Evolutionary conservation across 1,140 invertebrate genomes (phyloP), one percentile per base, ranked within the genome.

Genomic region (Potamilus streckersoni): DNA sequence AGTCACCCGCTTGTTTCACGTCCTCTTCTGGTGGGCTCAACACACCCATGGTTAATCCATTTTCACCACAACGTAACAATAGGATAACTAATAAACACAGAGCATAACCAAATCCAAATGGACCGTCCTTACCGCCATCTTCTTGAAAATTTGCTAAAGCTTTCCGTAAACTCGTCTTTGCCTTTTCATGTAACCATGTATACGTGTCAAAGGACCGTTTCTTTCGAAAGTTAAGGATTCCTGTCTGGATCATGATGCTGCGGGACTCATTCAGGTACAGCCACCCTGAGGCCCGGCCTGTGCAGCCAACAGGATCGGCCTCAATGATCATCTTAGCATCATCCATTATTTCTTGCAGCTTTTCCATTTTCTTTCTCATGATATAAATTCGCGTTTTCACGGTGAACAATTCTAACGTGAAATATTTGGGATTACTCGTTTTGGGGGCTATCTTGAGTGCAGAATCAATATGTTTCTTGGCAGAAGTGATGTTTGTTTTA

Each of bases 121-220:
- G 80, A 20, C 78, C 78, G 60, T 82, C 80, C 38, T 82, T 82
- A 12, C 80, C 80, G n/a, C 76, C 78, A 73, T 82, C 80, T 61
- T 62, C 38, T 74, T 82, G 66, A 60, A 82, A 82, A 69, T 78
- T 73, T 8, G 17, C 58, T 57, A 82, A 69, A 19, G 78, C 62
- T 56, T 68, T 56, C 58, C 69, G 70, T n/a, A 82, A 75, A 65
- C 80, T 80, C 58, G 23, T 20, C 64, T 76, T 74, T 1, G 80
- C 75, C 8, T 58, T 56, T 58, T 62, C 62, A 31, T 73, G 73
- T 49, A 80, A 70, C 5, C 23, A 20, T 20, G 70, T 69, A 58
- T 78, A 80, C n/a, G 58, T 49, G 2, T 56, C 13, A 16, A 71
- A 27, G 31, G 69, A 60, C 31, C 58, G 69, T 57, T 62, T 31